These are phyloP conservation scores for Phenganax stokvisi DNA, from an alignment of 92 coral and sea anemone genomes.

Conservation along the genomic window DNA sequence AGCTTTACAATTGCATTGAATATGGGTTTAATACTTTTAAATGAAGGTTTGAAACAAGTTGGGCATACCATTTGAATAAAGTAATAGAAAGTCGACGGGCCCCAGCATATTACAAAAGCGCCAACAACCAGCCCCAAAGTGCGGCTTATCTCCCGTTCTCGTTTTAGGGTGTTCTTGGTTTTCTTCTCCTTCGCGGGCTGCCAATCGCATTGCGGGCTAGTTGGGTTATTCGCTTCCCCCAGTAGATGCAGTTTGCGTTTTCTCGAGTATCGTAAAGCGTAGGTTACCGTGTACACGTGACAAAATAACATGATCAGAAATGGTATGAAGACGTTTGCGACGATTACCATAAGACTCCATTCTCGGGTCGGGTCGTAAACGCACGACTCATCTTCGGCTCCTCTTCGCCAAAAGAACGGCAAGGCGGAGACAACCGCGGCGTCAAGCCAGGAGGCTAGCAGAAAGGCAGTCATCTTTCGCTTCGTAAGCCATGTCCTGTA, in stretches of 20 bases:
- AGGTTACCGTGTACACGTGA: constrained; percentile 66
- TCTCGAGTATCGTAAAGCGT: constrained; percentile 39
- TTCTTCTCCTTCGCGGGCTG: neutral
- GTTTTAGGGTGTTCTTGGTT: constrained; percentile 1
- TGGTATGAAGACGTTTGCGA: constrained; percentile 68
- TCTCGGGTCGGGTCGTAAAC: constrained; percentile 73
- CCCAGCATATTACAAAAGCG: constrained; percentile 32
- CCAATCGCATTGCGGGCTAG: constrained; percentile 16
- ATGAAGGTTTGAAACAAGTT: constrained; percentile 10
- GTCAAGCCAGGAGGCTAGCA: constrained; percentile 68
- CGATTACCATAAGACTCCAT: constrained; percentile 96
- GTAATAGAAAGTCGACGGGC: constrained; percentile 32
- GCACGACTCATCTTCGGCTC: constrained; percentile 50
- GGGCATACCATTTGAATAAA: constrained; percentile 36
- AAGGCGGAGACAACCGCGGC: constrained; percentile 61
- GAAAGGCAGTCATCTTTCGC: constrained; percentile 51
- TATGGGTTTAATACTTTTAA: constrained; percentile 20
- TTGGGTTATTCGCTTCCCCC: neutral
- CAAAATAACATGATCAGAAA: constrained; percentile 77
- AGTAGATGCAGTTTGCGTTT: neutral
- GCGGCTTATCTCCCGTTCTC: constrained; percentile 30
- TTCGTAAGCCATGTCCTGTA: constrained; percentile 54
- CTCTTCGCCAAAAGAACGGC: constrained; percentile 72
- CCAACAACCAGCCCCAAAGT: constrained; percentile 32
- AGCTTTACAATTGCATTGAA: constrained; percentile 34